These are phyloP conservation scores for Peribatodes rhomboidaria DNA, from an alignment of 2,888 invertebrate species.

Conservation along the genomic window DNA sequence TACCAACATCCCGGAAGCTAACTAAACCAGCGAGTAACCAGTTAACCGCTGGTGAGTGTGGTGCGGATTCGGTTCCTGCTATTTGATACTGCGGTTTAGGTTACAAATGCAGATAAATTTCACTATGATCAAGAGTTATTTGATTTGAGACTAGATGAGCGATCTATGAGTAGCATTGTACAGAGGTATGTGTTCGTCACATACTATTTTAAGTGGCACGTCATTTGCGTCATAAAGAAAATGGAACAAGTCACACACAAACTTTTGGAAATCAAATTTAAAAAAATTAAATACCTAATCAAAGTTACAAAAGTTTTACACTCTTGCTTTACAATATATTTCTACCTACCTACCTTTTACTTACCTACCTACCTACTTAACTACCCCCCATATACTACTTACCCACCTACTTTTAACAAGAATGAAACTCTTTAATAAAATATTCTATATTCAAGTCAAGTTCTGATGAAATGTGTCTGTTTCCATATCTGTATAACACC, in stretches of 20 bases:
- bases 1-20: constrained; percentile 37
- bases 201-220: background rate
- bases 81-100: constrained; percentile 50
- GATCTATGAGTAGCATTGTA: background rate
- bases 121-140: background rate
- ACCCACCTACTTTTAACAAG: background rate
- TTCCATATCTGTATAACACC: background rate
- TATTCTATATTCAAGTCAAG: background rate
- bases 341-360: background rate
- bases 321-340: no score
- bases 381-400: background rate
- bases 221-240: no score
- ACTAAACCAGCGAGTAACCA: constrained; percentile 39
- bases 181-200: no score
- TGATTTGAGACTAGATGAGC: background rate
- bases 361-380: background rate
- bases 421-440: background rate
- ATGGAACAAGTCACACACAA: no score
- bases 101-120: constrained; percentile 48
- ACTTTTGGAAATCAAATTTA: no score
- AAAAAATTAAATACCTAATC: no score
- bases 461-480: background rate
- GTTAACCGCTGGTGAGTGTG: constrained; percentile 16
- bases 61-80: constrained; percentile 60
- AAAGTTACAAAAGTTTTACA: no score